phyloP scores from a whole-genome alignment of 2,888 invertebrate genomes.

The Dryobota labecula region DNA sequence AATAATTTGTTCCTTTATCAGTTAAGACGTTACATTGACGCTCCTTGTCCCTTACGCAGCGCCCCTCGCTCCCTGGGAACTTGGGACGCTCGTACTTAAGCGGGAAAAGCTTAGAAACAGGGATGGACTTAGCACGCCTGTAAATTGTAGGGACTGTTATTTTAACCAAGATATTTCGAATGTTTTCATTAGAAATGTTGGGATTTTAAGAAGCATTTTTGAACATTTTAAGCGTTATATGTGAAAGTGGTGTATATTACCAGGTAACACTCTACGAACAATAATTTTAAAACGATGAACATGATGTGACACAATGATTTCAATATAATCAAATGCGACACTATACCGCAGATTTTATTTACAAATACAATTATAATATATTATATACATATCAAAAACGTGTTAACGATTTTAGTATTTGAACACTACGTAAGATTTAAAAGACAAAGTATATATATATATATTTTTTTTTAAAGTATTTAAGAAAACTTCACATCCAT shows the following conservation, averaged over 20 bases:
- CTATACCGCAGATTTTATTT: neutral
- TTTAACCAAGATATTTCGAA: constrained; percentile 43
- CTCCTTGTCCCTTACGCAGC: constrained; percentile 43
- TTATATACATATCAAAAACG: too few relatives aligned
- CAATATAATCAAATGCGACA: neutral
- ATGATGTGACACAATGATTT: neutral
- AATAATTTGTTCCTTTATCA: constrained; percentile 63
- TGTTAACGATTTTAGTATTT: neutral
- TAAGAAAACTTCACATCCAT: too few relatives aligned
- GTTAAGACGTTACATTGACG: constrained; percentile 58
- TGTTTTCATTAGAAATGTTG: constrained; percentile 37
- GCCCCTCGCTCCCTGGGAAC: constrained; percentile 41
- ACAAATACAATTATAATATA: too few relatives aligned
- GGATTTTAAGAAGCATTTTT: constrained; percentile 4
- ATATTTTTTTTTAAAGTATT: too few relatives aligned
- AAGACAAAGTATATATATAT: too few relatives aligned
- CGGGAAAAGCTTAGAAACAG: constrained; percentile 18
- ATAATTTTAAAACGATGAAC: neutral
- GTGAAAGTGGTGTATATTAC: neutral
- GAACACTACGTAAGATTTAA: too few relatives aligned
- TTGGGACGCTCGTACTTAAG: constrained; percentile 17
- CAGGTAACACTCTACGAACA: too few relatives aligned
- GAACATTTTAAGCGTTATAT: neutral
- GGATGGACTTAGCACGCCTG: constrained; percentile 10
- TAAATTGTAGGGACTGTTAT: constrained; percentile 38